Evolutionary conservation across 2,888 invertebrate genomes (phyloP), one percentile per base, ranked within the genome.

Genomic region (Drosophila gaucha): DNA sequence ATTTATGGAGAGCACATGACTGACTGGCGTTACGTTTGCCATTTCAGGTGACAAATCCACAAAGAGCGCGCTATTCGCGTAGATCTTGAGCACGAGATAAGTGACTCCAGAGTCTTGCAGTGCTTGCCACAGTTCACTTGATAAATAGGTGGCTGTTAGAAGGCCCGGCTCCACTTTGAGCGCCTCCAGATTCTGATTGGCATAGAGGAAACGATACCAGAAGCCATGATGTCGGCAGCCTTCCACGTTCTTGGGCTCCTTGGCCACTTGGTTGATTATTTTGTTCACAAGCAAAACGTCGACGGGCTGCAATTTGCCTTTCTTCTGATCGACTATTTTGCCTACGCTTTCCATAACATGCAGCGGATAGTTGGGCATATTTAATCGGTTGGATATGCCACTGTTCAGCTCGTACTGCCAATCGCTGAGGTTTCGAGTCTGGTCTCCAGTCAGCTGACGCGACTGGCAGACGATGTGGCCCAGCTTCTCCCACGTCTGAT

Each of bases 161-260:
- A 70, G 20, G 6, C 38, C 51, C 1, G 54, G 24, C 2, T 70
- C 70, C 16, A 16, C 3, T 8, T 18, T 50, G 6, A 70, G 65
- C 5, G 6, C 30, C 5, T 22, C 18, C 8, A 65, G 14, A 12
- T 28, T 69, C 6, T 70, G 54, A 18, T 50, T 50, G 14, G 71
- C 49, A 2, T 47, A 6, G 3, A 70, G 54, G 0, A 65, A 26
- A 1, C 71, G 70, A 20, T 56, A 70, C 71, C 71, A 70, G 38
- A 47, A 70, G 0, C 24, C 9, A 30, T 59, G 16, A 69, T 16
- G 1, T 12, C 30, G n/a, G 49, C 35, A 26, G 1, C 49, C 36
- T 2, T 18, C 28, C 30, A 49, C 16, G 3, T 10, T 10, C 6
- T 30, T 51, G 1, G 35, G 18, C 30, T 33, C 16, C 16, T 35